Base-by-base conservation (phyloP, 2,797 vertebrate genomes). In the Dicrostonyx torquatus region DNA sequence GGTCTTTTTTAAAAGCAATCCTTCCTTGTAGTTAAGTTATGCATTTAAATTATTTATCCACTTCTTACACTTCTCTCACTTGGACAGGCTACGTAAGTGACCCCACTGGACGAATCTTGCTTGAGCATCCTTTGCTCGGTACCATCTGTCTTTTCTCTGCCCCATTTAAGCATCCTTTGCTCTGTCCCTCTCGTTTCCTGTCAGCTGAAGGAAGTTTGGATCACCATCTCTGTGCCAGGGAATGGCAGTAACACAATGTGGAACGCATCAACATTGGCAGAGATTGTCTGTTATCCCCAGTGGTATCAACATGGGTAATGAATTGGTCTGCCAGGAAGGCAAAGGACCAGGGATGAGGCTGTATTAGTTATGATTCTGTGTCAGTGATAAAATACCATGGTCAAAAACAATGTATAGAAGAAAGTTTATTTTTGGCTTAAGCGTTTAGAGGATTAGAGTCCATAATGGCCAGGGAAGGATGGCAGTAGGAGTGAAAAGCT, bases 261-360 rank as follows among this genome's bases (percentile, higher is more conserved):
- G 73, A 83, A 76, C 58, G 60, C 77, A 45, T 92, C 40, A 79
- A 43, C 78, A 48, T 73, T 83, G 90, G 48, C 70, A 91, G n/a
- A n/a, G 17, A 87, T 88, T 77, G 85, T 70, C 68, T 93, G 55
- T 82, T 40, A 68, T 91, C 53, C 87, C 31, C 84, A 58, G 34
- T 79, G 78, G 76, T 60, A n/a, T 89, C 89, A 86, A 50, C 18
- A 48, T 5, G 79, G 58, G 50, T 82, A 75, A 83, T 53, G 40
- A 75, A 86, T 40, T 87, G 87, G 11, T 40, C 88, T 84, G 58
- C 60, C 29, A 50, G 66, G 58, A 77, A 92, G 78, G 53, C 55
- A 31, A 62, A 68, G 62, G 43, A 15, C 26, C n/a, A 34, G n/a
- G 20, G 20, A 26, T 50, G 34, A 24, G 6, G 43, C 45, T 37